Evolutionary conservation across 2,797 vertebrate species (phyloP).

Genomic region (Micrastur ruficollis): DNA sequence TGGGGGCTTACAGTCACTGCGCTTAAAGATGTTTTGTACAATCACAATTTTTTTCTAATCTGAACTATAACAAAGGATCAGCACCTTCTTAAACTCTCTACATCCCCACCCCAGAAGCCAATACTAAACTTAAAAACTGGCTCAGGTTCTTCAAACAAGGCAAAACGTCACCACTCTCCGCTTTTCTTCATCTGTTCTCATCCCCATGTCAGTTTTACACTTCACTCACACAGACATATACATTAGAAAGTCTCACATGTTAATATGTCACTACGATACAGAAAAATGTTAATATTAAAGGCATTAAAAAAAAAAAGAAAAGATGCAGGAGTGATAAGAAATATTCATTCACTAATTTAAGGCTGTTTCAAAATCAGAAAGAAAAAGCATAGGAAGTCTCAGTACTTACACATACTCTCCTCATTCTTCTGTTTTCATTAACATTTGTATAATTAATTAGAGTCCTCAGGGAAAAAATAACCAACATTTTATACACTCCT

Average conservation of each 20-base stretch:
- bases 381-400: not conserved
- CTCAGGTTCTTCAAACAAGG: not conserved
- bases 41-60: not conserved
- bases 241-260: not conserved
- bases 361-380: not conserved
- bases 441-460: slow-evolving; percentile 48
- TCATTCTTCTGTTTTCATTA: slow-evolving; percentile 20
- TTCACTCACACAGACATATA: not conserved
- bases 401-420: not conserved
- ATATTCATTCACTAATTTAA: not conserved
- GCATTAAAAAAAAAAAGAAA: not conserved
- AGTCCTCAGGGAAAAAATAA: slow-evolving; percentile 13
- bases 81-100: not conserved
- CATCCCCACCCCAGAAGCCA: not conserved
- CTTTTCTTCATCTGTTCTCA: not conserved
- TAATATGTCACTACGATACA: not conserved
- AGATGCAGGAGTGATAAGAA: not conserved
- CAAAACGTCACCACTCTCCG: not conserved
- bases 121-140: not conserved
- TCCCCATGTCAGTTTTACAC: not conserved
- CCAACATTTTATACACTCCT: not conserved
- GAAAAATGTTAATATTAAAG: not conserved
- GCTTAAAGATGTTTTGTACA: not conserved
- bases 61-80: not conserved
- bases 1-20: not conserved